phyloP scores from a whole-genome alignment of 2,113 vertebrate genomes.

The Perccottus glenii region DNA sequence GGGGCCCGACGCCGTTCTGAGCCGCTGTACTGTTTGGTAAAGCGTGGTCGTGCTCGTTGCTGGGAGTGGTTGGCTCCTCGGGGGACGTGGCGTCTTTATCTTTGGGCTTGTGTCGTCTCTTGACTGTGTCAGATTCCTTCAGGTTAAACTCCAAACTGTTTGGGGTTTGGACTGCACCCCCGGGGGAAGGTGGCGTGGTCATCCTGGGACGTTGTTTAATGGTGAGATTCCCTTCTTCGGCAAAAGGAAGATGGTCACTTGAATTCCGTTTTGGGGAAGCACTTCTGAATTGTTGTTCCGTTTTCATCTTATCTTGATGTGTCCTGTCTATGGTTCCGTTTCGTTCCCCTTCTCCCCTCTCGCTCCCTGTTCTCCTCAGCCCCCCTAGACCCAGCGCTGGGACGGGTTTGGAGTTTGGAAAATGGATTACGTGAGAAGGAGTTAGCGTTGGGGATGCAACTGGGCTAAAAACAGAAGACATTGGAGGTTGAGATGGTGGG shows the following conservation, averaged over 20 bases:
- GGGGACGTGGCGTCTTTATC: constrained; percentile 80
- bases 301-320: constrained; percentile 63
- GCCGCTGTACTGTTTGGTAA: neutral
- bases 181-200: neutral
- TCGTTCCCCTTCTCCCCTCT: constrained; percentile 33
- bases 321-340: constrained; percentile 18
- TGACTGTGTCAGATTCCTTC: constrained; percentile 94
- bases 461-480: constrained; percentile 29
- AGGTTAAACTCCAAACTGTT: constrained; percentile 87
- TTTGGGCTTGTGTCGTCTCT: constrained; percentile 86
- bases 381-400: constrained; percentile 57
- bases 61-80: constrained; percentile 56
- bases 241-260: constrained; percentile 88
- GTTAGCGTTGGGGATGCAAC: constrained; percentile 20
- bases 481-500: constrained; percentile 30
- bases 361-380: constrained; percentile 80
- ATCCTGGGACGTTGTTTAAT: constrained; percentile 93
- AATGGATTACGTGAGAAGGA: constrained; percentile 12
- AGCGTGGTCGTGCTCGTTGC: constrained; percentile 36
- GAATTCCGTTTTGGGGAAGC: constrained; percentile 80
- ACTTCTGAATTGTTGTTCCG: constrained; percentile 41
- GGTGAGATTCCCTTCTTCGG: constrained; percentile 93
- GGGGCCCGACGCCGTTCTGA: constrained; percentile 32
- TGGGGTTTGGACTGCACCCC: neutral
- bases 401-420: constrained; percentile 46